A percentile compares a stretch with the other conserved stretches of the same genome.
phyloP scores from a whole-genome alignment of 1,140 invertebrate species.

The Drosophila tropicalis region DNA sequence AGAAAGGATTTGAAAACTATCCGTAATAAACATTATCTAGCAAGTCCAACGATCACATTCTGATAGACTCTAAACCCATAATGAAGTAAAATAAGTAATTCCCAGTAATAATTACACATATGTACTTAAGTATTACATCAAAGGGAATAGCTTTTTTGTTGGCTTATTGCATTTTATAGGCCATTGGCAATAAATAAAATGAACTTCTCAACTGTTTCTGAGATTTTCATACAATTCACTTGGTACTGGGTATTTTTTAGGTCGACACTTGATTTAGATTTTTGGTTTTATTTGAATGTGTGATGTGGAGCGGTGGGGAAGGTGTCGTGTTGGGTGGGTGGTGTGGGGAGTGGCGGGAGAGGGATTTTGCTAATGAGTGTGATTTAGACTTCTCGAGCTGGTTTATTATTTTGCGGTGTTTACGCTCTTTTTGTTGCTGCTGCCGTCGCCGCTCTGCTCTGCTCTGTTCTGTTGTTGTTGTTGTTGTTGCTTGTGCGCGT shows the following conservation, averaged over 20 bases:
- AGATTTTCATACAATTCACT: too few relatives aligned
- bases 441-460: conserved; percentile 10
- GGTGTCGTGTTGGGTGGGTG: not conserved
- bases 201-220: too few relatives aligned
- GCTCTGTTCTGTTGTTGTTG: conserved; percentile 24
- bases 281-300: conserved; percentile 43
- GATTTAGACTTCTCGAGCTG: conserved; percentile 81
- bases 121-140: too few relatives aligned
- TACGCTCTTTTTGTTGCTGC: conserved; percentile 70
- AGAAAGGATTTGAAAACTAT: too few relatives aligned
- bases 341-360: not conserved
- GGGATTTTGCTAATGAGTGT: conserved; percentile 80
- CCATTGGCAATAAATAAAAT: too few relatives aligned
- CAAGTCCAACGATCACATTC: too few relatives aligned
- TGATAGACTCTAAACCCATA: too few relatives aligned
- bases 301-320: conserved; percentile 34
- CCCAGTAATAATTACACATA: too few relatives aligned
- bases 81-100: too few relatives aligned
- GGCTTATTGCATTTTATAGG: too few relatives aligned
- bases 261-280: not conserved
- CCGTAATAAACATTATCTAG: too few relatives aligned
- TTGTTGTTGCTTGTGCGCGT: conserved; percentile 46
- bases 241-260: not conserved
- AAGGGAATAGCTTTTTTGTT: too few relatives aligned
- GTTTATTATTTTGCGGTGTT: conserved; percentile 81